Evolutionary conservation across 2,797 vertebrate species (phyloP).

Genomic region (Tragelaphus eurycerus): DNA sequence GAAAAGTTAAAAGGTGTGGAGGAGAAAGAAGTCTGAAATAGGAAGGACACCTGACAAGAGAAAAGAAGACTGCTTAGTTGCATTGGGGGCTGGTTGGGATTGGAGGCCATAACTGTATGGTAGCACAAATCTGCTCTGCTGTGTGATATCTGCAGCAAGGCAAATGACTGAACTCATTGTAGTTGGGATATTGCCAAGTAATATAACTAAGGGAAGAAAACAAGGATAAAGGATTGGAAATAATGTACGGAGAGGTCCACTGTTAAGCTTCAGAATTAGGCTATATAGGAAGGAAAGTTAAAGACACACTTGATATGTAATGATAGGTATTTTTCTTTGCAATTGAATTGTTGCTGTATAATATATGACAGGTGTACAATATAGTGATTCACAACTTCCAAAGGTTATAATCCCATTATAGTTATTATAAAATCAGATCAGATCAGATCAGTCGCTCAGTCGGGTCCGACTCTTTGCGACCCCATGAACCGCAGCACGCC

Average conservation of each 20-base stretch:
- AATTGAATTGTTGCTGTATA: background rate
- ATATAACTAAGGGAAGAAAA: background rate
- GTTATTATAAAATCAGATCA: background rate
- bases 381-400: background rate
- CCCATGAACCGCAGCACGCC: too few species aligned
- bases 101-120: background rate
- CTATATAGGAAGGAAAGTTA: background rate
- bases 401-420: background rate
- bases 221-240: background rate
- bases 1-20: background rate
- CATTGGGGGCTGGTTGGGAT: background rate
- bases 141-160: background rate
- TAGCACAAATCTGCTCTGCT: background rate
- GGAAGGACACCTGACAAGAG: background rate
- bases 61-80: background rate
- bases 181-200: background rate
- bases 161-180: background rate
- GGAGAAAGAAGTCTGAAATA: background rate
- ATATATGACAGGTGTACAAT: background rate
- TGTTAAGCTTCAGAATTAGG: background rate
- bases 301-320: background rate
- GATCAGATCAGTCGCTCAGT: too few species aligned
- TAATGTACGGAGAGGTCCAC: background rate
- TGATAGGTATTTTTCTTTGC: background rate
- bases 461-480: too few species aligned